phyloP scores from a whole-genome alignment of 1,140 invertebrate species.

The Drosophila grimshawi region DNA sequence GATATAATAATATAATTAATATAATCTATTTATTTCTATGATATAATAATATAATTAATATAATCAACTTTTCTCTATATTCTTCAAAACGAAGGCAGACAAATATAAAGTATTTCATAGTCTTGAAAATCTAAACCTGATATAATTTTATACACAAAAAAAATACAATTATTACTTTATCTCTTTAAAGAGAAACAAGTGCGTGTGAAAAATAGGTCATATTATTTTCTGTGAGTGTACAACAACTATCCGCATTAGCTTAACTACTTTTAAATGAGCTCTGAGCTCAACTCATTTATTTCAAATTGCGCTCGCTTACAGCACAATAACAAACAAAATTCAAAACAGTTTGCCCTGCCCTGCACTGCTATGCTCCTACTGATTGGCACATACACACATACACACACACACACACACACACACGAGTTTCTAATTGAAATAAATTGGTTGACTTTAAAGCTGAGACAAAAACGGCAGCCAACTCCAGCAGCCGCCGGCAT shows the following conservation, averaged over 20 bases:
- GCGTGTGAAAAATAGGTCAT: not conserved
- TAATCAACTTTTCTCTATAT: too few species aligned
- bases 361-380: constrained; percentile 7
- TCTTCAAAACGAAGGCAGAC: too few species aligned
- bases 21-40: too few species aligned
- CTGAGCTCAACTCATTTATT: constrained; percentile 46
- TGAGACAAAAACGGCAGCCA: constrained; percentile 22
- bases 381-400: constrained; percentile 38
- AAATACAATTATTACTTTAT: too few species aligned
- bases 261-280: constrained; percentile 43
- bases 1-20: too few species aligned
- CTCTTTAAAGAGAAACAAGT: too few species aligned
- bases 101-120: too few species aligned
- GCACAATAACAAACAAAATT: constrained; percentile 3
- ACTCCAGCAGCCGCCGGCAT: constrained; percentile 50
- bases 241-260: not conserved
- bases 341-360: constrained; percentile 31
- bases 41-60: too few species aligned
- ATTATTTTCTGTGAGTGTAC: not conserved
- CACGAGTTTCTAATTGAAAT: constrained; percentile 81
- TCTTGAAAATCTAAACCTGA: too few species aligned
- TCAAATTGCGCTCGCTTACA: constrained; percentile 49
- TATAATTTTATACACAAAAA: too few species aligned
- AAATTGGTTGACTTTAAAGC: constrained; percentile 58
- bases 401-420: constrained; percentile 40